A percentile compares a stretch with the other conserved stretches of the same genome.
These are phyloP conservation scores for Anableps anableps DNA, from an alignment of 2,797 vertebrate species.

Conservation along the genomic window DNA sequence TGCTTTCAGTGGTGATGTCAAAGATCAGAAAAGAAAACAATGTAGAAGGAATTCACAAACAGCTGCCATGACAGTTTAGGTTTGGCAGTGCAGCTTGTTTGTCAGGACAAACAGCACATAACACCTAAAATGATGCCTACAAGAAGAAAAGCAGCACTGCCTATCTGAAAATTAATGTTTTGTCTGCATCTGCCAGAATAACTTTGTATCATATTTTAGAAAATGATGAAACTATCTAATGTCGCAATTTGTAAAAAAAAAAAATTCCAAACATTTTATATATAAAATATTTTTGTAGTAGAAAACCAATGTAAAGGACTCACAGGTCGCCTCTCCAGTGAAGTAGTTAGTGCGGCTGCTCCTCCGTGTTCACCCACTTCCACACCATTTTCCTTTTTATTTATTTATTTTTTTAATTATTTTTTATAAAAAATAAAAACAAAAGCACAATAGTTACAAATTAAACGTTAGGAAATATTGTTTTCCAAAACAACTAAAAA, in stretches of 20 bases:
- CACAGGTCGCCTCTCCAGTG: slow-evolving; percentile 50
- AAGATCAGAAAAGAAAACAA: background rate
- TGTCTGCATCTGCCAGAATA: background rate
- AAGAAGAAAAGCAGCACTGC: background rate
- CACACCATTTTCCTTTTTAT: slow-evolving; percentile 23
- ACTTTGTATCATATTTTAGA: background rate
- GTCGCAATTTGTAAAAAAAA: background rate
- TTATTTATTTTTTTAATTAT: background rate
- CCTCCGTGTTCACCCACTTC: background rate
- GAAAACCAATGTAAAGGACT: slow-evolving; percentile 25
- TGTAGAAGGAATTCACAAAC: background rate
- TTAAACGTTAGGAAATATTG: background rate
- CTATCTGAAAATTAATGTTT: background rate
- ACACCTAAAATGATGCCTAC: background rate
- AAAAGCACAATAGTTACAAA: background rate
- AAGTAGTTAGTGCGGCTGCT: background rate
- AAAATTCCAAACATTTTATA: background rate
- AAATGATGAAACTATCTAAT: background rate
- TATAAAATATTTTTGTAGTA: background rate
- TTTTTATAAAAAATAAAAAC: background rate
- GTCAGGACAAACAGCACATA: background rate
- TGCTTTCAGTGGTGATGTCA: background rate
- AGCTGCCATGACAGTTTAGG: background rate
- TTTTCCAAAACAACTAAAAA: background rate
- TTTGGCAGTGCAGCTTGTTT: slow-evolving; percentile 1